A percentile compares a stretch with the other conserved stretches of the same genome.
Conservation (phyloP, 2,888 invertebrate genomes). For the Stegophylla sp. region DNA sequence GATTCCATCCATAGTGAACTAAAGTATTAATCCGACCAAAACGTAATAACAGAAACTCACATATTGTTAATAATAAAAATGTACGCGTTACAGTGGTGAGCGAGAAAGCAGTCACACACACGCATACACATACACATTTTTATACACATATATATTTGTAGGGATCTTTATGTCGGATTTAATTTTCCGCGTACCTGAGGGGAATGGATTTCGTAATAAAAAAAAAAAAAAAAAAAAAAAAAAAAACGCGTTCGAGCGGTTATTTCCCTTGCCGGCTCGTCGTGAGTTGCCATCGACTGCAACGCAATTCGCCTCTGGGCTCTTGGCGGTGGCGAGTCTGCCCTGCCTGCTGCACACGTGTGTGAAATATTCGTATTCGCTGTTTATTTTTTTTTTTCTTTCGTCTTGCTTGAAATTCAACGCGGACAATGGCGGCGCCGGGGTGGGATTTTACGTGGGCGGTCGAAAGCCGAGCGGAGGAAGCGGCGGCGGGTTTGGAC, state of each 20-base stretch:
- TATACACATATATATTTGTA: not conserved
- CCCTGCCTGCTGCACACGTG: not conserved
- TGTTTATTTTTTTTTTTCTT: too few species aligned
- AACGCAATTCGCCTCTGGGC: not conserved
- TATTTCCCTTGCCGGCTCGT: not conserved
- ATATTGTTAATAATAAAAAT: too few species aligned
- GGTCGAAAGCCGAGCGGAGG: not conserved
- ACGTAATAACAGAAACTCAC: too few species aligned
- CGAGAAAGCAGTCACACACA: not conserved
- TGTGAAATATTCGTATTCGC: constrained; percentile 13
- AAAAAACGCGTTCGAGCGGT: not conserved
- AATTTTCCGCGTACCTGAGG: not conserved
- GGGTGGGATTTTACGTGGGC: not conserved
- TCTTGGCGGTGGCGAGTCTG: too few species aligned
- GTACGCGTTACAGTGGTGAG: not conserved
- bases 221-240: too few species aligned
- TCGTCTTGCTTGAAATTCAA: constrained; percentile 3
- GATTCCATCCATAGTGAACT: too few species aligned
- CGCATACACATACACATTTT: too few species aligned
- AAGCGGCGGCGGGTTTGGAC: not conserved
- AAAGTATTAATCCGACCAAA: too few species aligned
- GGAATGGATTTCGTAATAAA: not conserved
- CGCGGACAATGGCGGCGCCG: not conserved
- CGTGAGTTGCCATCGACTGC: not conserved
- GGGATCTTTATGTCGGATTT: not conserved